Base-by-base conservation (phyloP, 2,113 vertebrate genomes). In the Danionella cerebrum region DNA sequence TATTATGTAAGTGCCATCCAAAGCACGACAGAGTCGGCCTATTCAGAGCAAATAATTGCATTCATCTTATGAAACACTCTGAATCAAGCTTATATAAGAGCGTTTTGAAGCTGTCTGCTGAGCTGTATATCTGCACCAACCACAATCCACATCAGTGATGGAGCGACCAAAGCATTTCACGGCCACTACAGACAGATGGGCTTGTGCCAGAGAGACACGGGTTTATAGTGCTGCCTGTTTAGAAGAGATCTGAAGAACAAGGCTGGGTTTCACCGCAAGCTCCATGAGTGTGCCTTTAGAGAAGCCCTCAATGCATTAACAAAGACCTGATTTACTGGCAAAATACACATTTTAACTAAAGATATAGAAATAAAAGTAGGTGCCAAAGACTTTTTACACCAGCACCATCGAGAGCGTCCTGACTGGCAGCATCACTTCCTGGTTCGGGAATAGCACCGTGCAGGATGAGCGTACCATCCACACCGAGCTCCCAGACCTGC, bases 11-110 rank as follows among this genome's bases (percentile, higher is more conserved):
- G 55, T 19, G 35, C 19, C 47, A 54, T 68, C 41, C 41, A 52
- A 67, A 70, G 66, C 60, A 41, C 21, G 33, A 44, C 39, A 18
- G 44, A 64, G 38, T 27, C 39, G 29, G 53, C 45, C 65, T 22
- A 52, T 53, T 66, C 63, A 48, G 59, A 60, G 31, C 38, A 31
- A 73, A 66, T 72, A 54, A 71, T 51, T 68, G 52, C 69, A 72
- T 74, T 65, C 21, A 65, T 65, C 58, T 69, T 69, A 54, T 14
- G 24, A 74, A 66, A 67, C 29, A 44, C 41, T 50, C 38, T 54
- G 54, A 66, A 71, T 55, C 35, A 38, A 35, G 35, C 41, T 78
- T 75, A 67, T 44, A 33, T 67, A 74, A 74, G 75, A 42, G 39
- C 48, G 29, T 42, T 54, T 54, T 59, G 58, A 76, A 69, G 53